Percentiles rank a stretch among this genome's conserved stretches.
phyloP scores from a whole-genome alignment of 1,140 invertebrate genomes.

The Drosophila nannoptera region DNA sequence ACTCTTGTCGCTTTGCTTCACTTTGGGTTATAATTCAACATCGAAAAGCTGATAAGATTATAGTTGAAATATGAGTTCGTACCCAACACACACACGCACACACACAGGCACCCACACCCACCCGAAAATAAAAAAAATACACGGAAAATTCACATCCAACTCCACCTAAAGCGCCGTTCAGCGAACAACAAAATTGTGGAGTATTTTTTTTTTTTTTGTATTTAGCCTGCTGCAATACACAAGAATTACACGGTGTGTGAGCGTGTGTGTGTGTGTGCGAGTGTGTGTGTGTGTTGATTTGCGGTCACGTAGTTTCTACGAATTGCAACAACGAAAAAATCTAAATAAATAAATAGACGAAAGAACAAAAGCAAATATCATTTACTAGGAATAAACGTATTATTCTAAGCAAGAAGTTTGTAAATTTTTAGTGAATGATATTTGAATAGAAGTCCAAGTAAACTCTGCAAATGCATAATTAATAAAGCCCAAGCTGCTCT shows the following conservation, averaged over 20 bases:
- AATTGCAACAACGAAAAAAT: slow-evolving; percentile 24
- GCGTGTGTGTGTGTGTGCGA: slow-evolving; percentile 12
- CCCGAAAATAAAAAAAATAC: neutral
- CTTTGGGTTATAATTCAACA: slow-evolving; percentile 61
- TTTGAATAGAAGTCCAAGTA: neutral
- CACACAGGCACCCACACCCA: neutral
- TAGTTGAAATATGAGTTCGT: slow-evolving; percentile 65
- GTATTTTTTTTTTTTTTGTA: slow-evolving; percentile 9
- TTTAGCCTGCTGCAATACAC: slow-evolving; percentile 17
- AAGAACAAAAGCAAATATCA: neutral
- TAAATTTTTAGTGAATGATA: neutral
- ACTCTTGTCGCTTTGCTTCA: neutral
- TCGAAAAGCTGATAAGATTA: slow-evolving; percentile 71
- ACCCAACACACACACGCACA: neutral
- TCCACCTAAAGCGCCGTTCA: neutral
- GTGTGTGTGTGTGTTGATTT: slow-evolving; percentile 16
- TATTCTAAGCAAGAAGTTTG: neutral
- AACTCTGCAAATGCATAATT: no score
- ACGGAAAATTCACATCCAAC: neutral
- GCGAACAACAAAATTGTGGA: neutral
- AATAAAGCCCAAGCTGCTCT: no score
- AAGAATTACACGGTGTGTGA: neutral
- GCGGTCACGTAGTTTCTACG: slow-evolving; percentile 46
- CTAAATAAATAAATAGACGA: neutral
- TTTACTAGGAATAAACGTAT: neutral